Percentiles rank a stretch among this genome's conserved stretches.
Evolutionary conservation across 2,888 invertebrate genomes (phyloP).

Genomic region (Oxyteleia sp.): DNA sequence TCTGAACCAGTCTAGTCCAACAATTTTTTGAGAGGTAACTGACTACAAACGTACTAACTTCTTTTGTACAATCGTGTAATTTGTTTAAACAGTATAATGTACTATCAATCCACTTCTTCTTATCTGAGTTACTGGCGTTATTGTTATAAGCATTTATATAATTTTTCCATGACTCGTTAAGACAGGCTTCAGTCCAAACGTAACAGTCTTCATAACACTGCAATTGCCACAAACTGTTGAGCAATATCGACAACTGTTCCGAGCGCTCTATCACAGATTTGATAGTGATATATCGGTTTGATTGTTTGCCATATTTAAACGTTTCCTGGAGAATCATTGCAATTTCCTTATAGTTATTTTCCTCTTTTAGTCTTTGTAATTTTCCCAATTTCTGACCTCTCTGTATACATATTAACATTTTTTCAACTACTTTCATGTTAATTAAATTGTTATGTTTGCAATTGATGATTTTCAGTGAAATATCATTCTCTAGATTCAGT

Average conservation of each 20-base stretch:
- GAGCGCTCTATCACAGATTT: slow-evolving; percentile 86
- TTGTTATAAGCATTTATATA: slow-evolving; percentile 87
- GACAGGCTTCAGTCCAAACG: slow-evolving; percentile 92
- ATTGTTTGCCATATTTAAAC: slow-evolving; percentile 88
- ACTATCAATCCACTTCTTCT: slow-evolving; percentile 88
- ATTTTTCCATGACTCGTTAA: slow-evolving; percentile 92
- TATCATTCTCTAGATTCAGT: slow-evolving; percentile 82
- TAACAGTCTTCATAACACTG: slow-evolving; percentile 90
- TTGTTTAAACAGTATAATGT: slow-evolving; percentile 88
- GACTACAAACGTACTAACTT: slow-evolving; percentile 88
- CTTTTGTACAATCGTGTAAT: slow-evolving; percentile 88
- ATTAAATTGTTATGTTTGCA: slow-evolving; percentile 88
- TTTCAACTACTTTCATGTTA: slow-evolving; percentile 87
- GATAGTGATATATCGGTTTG: slow-evolving; percentile 79
- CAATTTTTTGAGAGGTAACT: slow-evolving; percentile 89
- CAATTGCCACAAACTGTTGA: slow-evolving; percentile 91
- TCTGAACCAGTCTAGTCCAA: slow-evolving; percentile 91
- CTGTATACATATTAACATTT: slow-evolving; percentile 88
- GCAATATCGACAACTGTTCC: slow-evolving; percentile 89
- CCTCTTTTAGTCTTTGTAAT: slow-evolving; percentile 91
- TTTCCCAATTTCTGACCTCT: slow-evolving; percentile 89
- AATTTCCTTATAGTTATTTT: slow-evolving; percentile 90
- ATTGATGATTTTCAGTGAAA: slow-evolving; percentile 88
- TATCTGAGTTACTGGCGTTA: slow-evolving; percentile 40
- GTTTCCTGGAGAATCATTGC: slow-evolving; percentile 91